A percentile compares a stretch with the other conserved stretches of the same genome.
These are phyloP conservation scores for Himalopsyche japonica DNA, from an alignment of 2,888 invertebrate species.

Conservation along the genomic window DNA sequence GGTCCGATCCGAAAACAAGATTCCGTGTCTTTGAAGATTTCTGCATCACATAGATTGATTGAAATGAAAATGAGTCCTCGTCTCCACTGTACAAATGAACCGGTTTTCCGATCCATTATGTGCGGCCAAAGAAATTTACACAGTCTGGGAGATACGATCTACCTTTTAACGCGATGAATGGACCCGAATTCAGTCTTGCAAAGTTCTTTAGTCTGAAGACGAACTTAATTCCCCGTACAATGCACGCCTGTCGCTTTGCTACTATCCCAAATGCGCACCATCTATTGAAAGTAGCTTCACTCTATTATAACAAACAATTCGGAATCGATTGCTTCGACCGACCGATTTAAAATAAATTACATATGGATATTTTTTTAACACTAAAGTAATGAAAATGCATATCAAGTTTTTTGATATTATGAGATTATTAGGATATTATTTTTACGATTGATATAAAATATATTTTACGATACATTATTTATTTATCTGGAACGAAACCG, in stretches of 20 bases:
- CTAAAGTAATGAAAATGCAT: too few relatives aligned
- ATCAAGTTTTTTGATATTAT: too few relatives aligned
- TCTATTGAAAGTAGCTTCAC: background rate
- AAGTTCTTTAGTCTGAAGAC: background rate
- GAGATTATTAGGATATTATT: too few relatives aligned
- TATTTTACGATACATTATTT: too few relatives aligned
- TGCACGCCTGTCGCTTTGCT: conserved; percentile 6
- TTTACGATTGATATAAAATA: too few relatives aligned
- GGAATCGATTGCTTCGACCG: too few relatives aligned
- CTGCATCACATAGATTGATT: background rate
- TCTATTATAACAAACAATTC: background rate
- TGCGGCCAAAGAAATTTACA: background rate
- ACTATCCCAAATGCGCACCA: background rate
- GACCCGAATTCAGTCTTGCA: background rate
- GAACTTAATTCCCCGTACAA: background rate
- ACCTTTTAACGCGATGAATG: conserved; percentile 13
- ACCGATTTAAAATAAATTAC: too few relatives aligned
- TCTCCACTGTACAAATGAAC: conserved; percentile 8
- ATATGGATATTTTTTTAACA: too few relatives aligned
- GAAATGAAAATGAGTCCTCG: conserved; percentile 13
- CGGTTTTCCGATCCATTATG: conserved; percentile 18
- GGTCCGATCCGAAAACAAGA: background rate
- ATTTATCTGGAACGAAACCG: too few relatives aligned
- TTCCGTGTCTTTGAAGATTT: conserved; percentile 1
- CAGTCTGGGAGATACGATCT: conserved; percentile 14